phyloP scores from a whole-genome alignment of 2,113 vertebrate species.

The Suncus etruscus region DNA sequence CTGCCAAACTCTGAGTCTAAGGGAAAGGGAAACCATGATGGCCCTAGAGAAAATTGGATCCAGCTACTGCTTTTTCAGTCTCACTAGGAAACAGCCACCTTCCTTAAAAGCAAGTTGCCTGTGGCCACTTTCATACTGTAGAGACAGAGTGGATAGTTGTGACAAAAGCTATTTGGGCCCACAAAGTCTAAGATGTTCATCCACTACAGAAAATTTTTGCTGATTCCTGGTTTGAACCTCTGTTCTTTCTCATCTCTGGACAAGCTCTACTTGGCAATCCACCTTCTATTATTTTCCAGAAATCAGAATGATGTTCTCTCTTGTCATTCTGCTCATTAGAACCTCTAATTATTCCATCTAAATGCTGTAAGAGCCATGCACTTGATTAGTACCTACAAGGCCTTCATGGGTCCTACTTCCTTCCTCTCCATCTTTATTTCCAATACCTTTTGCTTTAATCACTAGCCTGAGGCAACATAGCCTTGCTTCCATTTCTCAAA shows the following conservation, averaged over 20 bases:
- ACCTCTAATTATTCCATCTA: neutral
- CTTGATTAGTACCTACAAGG: neutral
- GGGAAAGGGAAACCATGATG: neutral
- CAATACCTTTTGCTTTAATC: neutral
- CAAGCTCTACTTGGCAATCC: too few relatives aligned
- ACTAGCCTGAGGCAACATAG: neutral
- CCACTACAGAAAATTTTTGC: neutral
- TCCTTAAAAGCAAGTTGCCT: neutral
- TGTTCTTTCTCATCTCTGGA: neutral
- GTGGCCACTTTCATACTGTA: neutral
- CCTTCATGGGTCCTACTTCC: neutral
- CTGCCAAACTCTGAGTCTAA: neutral
- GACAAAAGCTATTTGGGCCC: neutral
- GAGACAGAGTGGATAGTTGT: neutral
- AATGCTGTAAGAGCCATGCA: neutral
- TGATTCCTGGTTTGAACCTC: neutral
- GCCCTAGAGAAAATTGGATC: neutral
- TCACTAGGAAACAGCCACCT: neutral
- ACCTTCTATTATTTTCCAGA: neutral
- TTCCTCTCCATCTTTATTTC: neutral
- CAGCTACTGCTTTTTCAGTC: neutral
- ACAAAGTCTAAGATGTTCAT: constrained; percentile 6
- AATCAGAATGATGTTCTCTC: neutral
- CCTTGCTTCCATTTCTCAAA: neutral
- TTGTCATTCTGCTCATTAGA: neutral